phyloP scores from a whole-genome alignment of 1,140 invertebrate species.

The Brachionus paranguensis region DNA sequence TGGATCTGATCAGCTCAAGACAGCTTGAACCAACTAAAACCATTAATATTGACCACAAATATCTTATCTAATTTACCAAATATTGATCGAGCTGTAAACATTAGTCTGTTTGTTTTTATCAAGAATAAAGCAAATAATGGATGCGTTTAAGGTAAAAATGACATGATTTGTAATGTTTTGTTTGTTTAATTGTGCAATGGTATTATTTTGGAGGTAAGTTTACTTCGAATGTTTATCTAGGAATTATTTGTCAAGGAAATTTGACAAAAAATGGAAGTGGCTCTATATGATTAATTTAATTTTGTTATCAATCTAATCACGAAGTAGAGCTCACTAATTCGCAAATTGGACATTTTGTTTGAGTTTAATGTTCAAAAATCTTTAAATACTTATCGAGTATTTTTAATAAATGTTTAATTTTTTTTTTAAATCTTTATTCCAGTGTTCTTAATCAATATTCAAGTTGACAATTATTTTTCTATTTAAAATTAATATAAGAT shows the following conservation, averaged over 20 bases:
- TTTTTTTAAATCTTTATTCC: too few species aligned
- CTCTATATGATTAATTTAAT: not conserved
- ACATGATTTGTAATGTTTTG: not conserved
- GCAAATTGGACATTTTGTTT: not conserved
- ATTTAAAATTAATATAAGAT: too few species aligned
- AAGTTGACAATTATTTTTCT: too few species aligned
- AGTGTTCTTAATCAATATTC: too few species aligned
- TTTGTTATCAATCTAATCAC: not conserved
- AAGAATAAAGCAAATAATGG: not conserved
- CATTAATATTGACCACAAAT: not conserved
- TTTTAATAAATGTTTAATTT: too few species aligned
- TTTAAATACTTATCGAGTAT: too few species aligned
- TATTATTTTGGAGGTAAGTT: not conserved
- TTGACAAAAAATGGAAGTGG: not conserved
- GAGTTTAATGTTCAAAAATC: not conserved
- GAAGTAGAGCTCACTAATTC: not conserved
- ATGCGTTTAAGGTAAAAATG: not conserved
- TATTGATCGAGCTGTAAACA: not conserved
- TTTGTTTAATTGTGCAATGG: not conserved
- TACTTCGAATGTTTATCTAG: not conserved
- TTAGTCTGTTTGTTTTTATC: not conserved
- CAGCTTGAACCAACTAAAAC: not conserved
- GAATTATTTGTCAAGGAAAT: not conserved
- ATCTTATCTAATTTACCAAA: conserved; percentile 31
- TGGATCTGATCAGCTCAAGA: not conserved